Evolutionary conservation across 2,113 vertebrate species (phyloP).

Genomic region (Narcine bancroftii): DNA sequence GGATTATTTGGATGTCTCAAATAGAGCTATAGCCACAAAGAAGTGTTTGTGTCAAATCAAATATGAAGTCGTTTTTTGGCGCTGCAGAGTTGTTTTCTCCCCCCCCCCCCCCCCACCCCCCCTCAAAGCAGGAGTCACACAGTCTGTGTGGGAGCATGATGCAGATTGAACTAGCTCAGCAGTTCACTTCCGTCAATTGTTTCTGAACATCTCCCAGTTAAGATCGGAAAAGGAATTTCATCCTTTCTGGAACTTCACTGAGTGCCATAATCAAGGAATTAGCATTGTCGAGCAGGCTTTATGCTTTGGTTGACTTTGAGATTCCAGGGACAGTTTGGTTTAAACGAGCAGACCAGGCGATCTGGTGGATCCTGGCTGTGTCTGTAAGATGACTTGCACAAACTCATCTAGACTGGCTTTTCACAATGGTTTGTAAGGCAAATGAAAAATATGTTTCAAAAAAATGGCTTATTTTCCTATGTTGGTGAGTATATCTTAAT

Average conservation of each 20-base stretch:
- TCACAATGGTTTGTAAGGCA: not conserved
- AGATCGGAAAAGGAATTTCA: slow-evolving; percentile 6
- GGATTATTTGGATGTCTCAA: not conserved
- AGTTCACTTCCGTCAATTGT: slow-evolving; percentile 33
- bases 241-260: not conserved
- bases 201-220: not conserved
- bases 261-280: too few species aligned
- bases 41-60: slow-evolving; percentile 20
- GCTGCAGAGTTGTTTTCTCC: not conserved
- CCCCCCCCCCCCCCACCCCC: too few species aligned
- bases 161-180: slow-evolving; percentile 23
- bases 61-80: slow-evolving; percentile 15
- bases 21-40: not conserved
- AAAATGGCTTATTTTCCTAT: slow-evolving; percentile 29
- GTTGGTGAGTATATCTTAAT: slow-evolving; percentile 16
- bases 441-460: slow-evolving; percentile 17
- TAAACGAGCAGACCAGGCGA: not conserved
- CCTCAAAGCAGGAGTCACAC: not conserved
- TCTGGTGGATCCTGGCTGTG: not conserved
- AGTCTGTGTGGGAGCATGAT: slow-evolving; percentile 30
- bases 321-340: not conserved
- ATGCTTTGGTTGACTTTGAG: not conserved
- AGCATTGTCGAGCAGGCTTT: not conserved
- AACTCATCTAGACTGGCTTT: not conserved
- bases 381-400: not conserved